A percentile compares a stretch with the other conserved stretches of the same genome.
Conservation (phyloP, 2,797 vertebrate genomes). For the Glossophaga mutica region DNA sequence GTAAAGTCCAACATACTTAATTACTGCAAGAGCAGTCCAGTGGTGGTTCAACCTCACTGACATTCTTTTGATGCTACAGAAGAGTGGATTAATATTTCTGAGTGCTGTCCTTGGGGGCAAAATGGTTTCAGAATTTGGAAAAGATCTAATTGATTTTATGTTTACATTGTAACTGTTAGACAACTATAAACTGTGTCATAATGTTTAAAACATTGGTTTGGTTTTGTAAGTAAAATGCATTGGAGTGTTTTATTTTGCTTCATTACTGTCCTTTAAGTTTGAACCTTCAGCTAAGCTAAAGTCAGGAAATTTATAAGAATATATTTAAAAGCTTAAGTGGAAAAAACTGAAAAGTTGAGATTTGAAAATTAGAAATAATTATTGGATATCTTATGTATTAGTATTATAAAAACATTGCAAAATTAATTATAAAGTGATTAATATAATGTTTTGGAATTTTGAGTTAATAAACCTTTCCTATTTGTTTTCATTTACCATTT, state of each 20-base stretch:
- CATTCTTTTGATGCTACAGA: neutral
- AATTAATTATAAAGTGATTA: neutral
- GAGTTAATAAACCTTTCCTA: neutral
- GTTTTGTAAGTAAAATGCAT: neutral
- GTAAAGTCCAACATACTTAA: constrained; percentile 34
- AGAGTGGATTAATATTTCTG: constrained; percentile 31
- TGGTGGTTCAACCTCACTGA: neutral
- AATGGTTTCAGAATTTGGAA: neutral
- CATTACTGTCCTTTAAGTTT: neutral
- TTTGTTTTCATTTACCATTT: neutral
- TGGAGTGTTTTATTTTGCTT: neutral
- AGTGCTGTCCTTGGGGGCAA: neutral
- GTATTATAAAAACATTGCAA: neutral
- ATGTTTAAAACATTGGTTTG: neutral
- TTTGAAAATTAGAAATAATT: constrained; percentile 3
- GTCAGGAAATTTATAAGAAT: neutral
- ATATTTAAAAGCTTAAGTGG: neutral
- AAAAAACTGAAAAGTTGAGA: neutral
- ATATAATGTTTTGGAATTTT: neutral
- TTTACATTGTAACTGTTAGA: neutral
- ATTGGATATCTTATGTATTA: neutral
- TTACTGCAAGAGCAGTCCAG: neutral
- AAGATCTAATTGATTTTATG: neutral
- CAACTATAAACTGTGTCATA: neutral
- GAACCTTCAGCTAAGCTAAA: neutral